These are phyloP conservation scores for Rhagoletis pomonella DNA, from an alignment of 1,140 invertebrate genomes.

Conservation along the genomic window DNA sequence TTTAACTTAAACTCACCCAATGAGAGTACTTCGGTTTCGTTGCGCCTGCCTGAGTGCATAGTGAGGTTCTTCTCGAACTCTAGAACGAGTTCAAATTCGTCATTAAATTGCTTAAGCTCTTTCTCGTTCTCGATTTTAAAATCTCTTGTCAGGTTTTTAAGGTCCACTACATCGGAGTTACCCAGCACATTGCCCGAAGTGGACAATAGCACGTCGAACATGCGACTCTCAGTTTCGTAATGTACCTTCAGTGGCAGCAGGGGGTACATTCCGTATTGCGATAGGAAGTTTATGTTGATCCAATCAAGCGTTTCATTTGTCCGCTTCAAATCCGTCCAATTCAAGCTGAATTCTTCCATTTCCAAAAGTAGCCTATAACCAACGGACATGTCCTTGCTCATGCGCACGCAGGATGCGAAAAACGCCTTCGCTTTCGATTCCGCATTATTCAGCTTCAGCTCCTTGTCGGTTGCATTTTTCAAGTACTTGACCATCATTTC, in stretches of 20 bases:
- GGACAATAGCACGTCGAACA: slow-evolving; percentile 60
- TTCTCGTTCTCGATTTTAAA: slow-evolving; percentile 58
- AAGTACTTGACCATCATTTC: slow-evolving; percentile 61
- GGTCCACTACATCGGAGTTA: slow-evolving; percentile 54
- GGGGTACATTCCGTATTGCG: slow-evolving; percentile 64
- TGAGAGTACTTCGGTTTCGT: slow-evolving; percentile 61
- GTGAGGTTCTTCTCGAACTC: slow-evolving; percentile 64
- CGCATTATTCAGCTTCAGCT: slow-evolving; percentile 56
- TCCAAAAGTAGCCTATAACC: slow-evolving; percentile 58
- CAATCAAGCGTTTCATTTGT: slow-evolving; percentile 60
- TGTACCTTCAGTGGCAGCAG: slow-evolving; percentile 66
- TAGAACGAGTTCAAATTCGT: slow-evolving; percentile 58
- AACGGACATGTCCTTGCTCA: slow-evolving; percentile 61
- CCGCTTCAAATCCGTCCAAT: not conserved
- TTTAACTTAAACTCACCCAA: slow-evolving; percentile 61
- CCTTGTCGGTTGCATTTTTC: slow-evolving; percentile 62
- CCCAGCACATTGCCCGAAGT: slow-evolving; percentile 56
- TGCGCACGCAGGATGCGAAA: slow-evolving; percentile 62
- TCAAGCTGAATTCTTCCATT: slow-evolving; percentile 20
- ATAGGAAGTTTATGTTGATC: slow-evolving; percentile 68
- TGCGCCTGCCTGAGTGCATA: slow-evolving; percentile 52
- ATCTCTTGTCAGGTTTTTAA: slow-evolving; percentile 65
- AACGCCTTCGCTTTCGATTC: slow-evolving; percentile 67
- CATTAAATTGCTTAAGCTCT: not conserved
- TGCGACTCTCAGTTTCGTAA: slow-evolving; percentile 61